A percentile compares a stretch with the other conserved stretches of the same genome.
Evolutionary conservation across 2,113 vertebrate species (phyloP).

Genomic region (Calidris pugnax): DNA sequence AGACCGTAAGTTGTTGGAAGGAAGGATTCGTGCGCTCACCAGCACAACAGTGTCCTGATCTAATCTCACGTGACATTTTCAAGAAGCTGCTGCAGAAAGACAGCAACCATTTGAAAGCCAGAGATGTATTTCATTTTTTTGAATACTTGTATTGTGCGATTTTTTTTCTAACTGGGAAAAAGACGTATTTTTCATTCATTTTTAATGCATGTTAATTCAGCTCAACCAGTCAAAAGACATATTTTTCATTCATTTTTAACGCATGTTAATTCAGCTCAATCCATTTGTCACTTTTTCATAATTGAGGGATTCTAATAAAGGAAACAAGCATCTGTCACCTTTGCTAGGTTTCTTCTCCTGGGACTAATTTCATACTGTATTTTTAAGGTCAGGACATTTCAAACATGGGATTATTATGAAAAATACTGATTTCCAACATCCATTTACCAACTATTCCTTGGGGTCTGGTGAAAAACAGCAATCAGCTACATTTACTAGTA

Average conservation of each 20-base stretch:
- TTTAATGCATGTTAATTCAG: not conserved
- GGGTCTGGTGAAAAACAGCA: not conserved
- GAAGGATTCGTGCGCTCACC: not conserved
- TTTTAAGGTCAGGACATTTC: conserved; percentile 7
- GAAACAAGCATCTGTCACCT: not conserved
- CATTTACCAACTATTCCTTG: not conserved
- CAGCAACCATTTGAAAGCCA: conserved; percentile 10
- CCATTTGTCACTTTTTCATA: not conserved
- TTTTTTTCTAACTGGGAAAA: not conserved
- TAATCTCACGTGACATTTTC: conserved; percentile 51
- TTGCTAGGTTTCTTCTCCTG: not conserved
- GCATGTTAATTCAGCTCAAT: not conserved
- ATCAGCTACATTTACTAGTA: not conserved
- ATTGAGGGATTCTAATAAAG: not conserved
- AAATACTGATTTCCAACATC: not conserved
- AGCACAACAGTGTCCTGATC: not conserved
- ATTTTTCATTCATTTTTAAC: not conserved
- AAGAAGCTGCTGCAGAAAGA: conserved; percentile 17
- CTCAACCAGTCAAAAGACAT: not conserved
- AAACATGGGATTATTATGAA: not conserved
- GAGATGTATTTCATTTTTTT: not conserved
- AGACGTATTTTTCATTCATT: not conserved
- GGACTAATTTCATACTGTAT: not conserved
- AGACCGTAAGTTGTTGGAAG: not conserved
- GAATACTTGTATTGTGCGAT: not conserved